Base-by-base conservation (phyloP, 2,888 invertebrate genomes). In the Calameuta idolon region DNA sequence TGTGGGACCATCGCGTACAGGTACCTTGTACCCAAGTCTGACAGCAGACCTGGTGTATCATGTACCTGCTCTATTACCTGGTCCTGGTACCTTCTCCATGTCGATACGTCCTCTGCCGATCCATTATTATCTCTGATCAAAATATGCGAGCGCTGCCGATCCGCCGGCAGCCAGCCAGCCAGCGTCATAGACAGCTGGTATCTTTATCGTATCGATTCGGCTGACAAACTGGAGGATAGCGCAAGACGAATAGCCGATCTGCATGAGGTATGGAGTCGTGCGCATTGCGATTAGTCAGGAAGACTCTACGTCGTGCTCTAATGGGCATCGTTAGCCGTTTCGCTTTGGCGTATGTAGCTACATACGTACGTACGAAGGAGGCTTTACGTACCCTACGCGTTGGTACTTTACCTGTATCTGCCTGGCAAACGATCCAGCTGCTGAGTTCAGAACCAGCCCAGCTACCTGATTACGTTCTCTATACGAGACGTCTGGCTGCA, bases 221-320 rank as follows among this genome's bases (percentile, higher is more conserved):
- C 89, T 90, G 90, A 90, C 90, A 90, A 89, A 90, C 90, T 89
- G 86, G 89, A 87, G 88, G 86, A 87, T 89, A 85, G 87, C 85
- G 85, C 84, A 88, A 90, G 90, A 90, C 89, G 89, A 89, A 89
- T 90, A 87, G 89, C 85, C 87, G 87, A 88, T 90, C 89, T 90
- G 89, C 89, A 88, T 89, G 89, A 89, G 86, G 82, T 88, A 89
- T 89, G 87, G 89, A 89, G 87, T 88, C 87, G 86, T 88, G 88
- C 84, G 86, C 86, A 85, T 87, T 86, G 85, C 90, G 90, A 90
- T 90, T 89, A 90, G 89, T 90, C 90, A 89, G 87, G 85, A 80
- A 82, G 84, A 83, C 84, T 84, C 81, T 83, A 82, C 82, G 83
- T 83, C 85, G 85, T 86, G 87, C 89, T 90, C 88, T 90, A 90